Evolutionary conservation across 2,797 vertebrate species (phyloP), one percentile per base, ranked within the genome.

Genomic region (Alfaro cultratus): DNA sequence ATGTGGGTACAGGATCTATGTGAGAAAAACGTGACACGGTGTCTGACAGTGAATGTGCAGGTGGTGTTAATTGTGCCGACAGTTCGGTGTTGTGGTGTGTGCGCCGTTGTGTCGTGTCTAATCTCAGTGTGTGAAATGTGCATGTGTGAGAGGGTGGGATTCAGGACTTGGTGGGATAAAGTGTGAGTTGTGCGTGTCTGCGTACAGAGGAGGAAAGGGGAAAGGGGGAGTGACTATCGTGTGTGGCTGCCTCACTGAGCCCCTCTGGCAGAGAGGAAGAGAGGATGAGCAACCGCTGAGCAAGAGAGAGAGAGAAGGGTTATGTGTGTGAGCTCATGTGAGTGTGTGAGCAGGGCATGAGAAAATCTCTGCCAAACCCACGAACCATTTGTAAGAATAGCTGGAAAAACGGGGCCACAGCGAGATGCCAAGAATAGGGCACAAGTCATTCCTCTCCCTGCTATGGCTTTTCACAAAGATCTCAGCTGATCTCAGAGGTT

Each of bases 221-320:
- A 8, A 26, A 13, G 92, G 87, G 89, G 90, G 90, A 92, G 86
- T 83, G 88, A 93, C 89, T 92, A 87, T 92, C 57, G 74, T 93
- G 88, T 92, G 90, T 84, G 90, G 84, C 87, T 90, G 91, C 91
- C 91, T 93, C 91, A 92, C 89, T 93, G 88, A 93, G 90, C 90
- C 92, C 93, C 93, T 92, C 90, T 93, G 93, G 91, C 91, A 84
- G 90, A 87, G 88, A 83, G 80, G 81, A 83, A 84, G 80, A 78
- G 84, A 82, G 85, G 72, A 67, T 51, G 76, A 74, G 55, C 74
- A 73, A 76, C 62, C 36, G 26, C 18, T 45, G 46, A 82, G 79
- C 85, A 76, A 79, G 49, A 47, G 79, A 76, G 79, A 79, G 78
- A 77, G 86, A 80, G 85, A 79, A 81, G 86, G 82, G 84, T 83